phyloP scores from a whole-genome alignment of 2,888 invertebrate genomes.

The Dione juno region DNA sequence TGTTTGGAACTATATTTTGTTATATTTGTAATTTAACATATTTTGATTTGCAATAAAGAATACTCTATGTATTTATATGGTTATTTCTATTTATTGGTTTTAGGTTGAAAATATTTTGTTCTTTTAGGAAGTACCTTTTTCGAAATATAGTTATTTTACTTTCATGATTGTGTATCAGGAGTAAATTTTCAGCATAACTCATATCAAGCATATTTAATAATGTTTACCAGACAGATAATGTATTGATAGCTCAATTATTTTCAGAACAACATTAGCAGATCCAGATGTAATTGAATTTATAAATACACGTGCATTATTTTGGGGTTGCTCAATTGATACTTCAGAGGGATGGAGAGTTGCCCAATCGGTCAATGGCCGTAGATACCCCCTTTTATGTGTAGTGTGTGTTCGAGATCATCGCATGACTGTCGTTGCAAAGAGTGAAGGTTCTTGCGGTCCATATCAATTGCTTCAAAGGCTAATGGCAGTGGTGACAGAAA shows the following conservation, averaged over 20 bases:
- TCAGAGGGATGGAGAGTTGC: slow-evolving; percentile 97
- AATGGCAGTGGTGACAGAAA: slow-evolving; percentile 90
- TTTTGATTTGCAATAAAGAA: too few relatives aligned
- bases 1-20: too few relatives aligned
- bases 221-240: not conserved
- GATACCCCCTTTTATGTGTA: slow-evolving; percentile 93
- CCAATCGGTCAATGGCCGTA: slow-evolving; percentile 91
- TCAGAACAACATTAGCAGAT: slow-evolving; percentile 87
- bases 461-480: slow-evolving; percentile 88
- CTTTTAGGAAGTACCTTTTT: too few relatives aligned
- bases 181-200: too few relatives aligned
- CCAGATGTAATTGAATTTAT: slow-evolving; percentile 90
- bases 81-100: too few relatives aligned
- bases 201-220: too few relatives aligned
- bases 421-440: slow-evolving; percentile 96
- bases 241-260: slow-evolving; percentile 19
- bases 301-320: slow-evolving; percentile 93
- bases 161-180: too few relatives aligned
- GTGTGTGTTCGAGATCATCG: slow-evolving; percentile 94
- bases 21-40: too few relatives aligned
- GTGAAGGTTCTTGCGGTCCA: slow-evolving; percentile 92
- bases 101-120: too few relatives aligned
- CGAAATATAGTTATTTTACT: too few relatives aligned
- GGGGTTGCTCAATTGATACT: slow-evolving; percentile 95
- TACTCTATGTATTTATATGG: too few relatives aligned